Conservation (phyloP, 2,888 invertebrate genomes). For the Atrina japonica region DNA sequence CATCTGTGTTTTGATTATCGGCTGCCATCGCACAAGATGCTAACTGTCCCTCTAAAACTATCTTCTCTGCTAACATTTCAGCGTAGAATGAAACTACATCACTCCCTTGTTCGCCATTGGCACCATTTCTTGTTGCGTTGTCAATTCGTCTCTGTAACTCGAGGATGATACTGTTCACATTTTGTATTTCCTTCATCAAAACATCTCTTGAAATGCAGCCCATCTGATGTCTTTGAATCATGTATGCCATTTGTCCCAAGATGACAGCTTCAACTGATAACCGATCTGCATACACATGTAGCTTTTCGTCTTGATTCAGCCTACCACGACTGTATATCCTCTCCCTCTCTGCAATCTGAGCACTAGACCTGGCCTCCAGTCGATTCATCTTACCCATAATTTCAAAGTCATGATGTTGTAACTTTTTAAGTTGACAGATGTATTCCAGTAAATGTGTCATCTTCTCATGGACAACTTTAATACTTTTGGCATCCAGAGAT, state of each 20-base stretch:
- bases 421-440: slow-evolving; percentile 64
- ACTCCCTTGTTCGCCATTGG: slow-evolving; percentile 43
- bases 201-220: slow-evolving; percentile 59
- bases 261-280: slow-evolving; percentile 74
- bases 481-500: slow-evolving; percentile 66
- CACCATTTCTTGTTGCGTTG: slow-evolving; percentile 61
- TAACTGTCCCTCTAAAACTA: slow-evolving; percentile 77
- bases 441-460: slow-evolving; percentile 62
- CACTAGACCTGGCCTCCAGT: slow-evolving; percentile 58
- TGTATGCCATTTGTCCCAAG: slow-evolving; percentile 70
- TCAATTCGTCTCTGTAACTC: slow-evolving; percentile 60
- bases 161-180: slow-evolving; percentile 61
- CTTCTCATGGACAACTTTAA: slow-evolving; percentile 65
- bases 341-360: slow-evolving; percentile 51
- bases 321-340: slow-evolving; percentile 48
- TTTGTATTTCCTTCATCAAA: slow-evolving; percentile 68
- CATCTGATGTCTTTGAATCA: slow-evolving; percentile 66
- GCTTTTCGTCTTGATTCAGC: slow-evolving; percentile 58
- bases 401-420: slow-evolving; percentile 69
- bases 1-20: slow-evolving; percentile 55
- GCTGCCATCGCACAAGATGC: slow-evolving; percentile 61
- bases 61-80: slow-evolving; percentile 87
- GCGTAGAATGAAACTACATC: slow-evolving; percentile 86
- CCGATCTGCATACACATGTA: slow-evolving; percentile 70
- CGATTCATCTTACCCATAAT: slow-evolving; percentile 64